A percentile compares a stretch with the other conserved stretches of the same genome.
phyloP scores from a whole-genome alignment of 2,113 vertebrate species.

The Hemibagrus wyckioides region DNA sequence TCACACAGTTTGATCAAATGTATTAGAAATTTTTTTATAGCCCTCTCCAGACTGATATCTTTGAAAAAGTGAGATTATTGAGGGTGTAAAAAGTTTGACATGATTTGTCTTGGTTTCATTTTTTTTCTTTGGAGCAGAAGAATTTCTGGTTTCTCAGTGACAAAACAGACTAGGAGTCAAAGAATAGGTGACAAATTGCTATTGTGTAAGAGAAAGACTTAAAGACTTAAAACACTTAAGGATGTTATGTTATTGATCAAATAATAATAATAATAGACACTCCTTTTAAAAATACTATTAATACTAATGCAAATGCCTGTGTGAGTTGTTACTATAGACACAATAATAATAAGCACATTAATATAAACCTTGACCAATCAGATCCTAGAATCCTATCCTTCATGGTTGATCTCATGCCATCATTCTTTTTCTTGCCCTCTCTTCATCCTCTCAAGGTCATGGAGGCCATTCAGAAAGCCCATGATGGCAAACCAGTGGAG shows the following conservation, averaged over 20 bases:
- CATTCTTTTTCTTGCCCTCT: too few species aligned
- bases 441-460: slow-evolving; percentile 74
- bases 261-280: too few species aligned
- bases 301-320: too few species aligned
- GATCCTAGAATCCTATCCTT: neutral
- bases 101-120: too few species aligned
- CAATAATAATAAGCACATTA: neutral
- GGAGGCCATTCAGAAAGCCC: slow-evolving; percentile 75
- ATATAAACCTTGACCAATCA: neutral
- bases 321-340: neutral
- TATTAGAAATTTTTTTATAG: too few species aligned
- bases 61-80: too few species aligned
- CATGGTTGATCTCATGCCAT: neutral
- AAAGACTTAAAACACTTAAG: neutral
- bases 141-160: neutral
- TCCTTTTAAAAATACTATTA: too few species aligned
- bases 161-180: too few species aligned
- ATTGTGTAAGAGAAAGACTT: neutral
- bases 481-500: slow-evolving; percentile 79
- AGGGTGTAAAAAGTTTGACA: too few species aligned
- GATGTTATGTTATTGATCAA: neutral
- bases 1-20: too few species aligned
- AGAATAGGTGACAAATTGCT: neutral
- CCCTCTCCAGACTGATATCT: too few species aligned
- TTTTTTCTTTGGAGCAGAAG: neutral